Evolutionary conservation across 2,113 vertebrate genomes (phyloP), one percentile per base, ranked within the genome.

Genomic region (Manacus vitellinus): DNA sequence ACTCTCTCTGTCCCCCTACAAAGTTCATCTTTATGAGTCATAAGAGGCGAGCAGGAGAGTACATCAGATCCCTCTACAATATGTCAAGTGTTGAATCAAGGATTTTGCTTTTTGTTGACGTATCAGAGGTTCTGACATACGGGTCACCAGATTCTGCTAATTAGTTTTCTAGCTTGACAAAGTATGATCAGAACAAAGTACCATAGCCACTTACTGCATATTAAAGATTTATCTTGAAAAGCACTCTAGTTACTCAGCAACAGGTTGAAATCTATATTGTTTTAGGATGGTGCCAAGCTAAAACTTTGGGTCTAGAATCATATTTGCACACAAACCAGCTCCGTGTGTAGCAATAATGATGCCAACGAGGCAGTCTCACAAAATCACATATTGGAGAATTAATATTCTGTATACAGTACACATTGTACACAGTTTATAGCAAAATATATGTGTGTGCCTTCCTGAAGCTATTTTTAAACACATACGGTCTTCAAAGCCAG

Each of bases 381-480:
- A 74, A 89, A 88, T 33, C 89, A 62, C 96, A 95, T 95, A 85
- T 95, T 95, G 95, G 78, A 85, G 93, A 63, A 95, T 94, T 97
- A 96, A 96, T 97, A 96, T 96, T 96, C 94, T 94, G 87, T 88
- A 95, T 91, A 94, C 93, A 89, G 91, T 88, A 90, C 94, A 86
- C 79, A 65, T 93, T 94, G 94, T 89, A 92, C 92, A 84, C 91
- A 96, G 95, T 88, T 96, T 96, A 94, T 94, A 81, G 96, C 95
- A 97, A 96, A 97, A 96, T 97, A 95, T 95, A 94, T 84, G 92
- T 92, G 90, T 88, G 85, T 95, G 54, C 94, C 85, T 91, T 96
- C 92, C 92, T 92, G 92, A 61, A 96, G 90, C 88, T 97, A 96
- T 95, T 96, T 96, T 96, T 96, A 92, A 94, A 68, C 70, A 37